A percentile compares a stretch with the other conserved stretches of the same genome.
phyloP scores from a whole-genome alignment of 2,888 invertebrate species.

The Camponotus fellah region DNA sequence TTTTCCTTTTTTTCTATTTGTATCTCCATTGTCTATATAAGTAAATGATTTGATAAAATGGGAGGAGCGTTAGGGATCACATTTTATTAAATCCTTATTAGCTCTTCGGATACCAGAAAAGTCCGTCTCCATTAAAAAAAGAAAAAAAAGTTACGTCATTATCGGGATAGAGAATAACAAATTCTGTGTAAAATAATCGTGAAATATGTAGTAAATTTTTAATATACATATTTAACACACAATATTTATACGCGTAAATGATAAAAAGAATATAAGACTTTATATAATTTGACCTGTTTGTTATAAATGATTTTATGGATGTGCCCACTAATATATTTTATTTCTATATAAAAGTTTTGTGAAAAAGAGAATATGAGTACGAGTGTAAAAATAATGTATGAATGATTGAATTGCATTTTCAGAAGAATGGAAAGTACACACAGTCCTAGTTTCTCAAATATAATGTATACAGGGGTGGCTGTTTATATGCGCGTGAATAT shows the following conservation, averaged over 20 bases:
- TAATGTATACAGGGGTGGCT: slow-evolving; percentile 67
- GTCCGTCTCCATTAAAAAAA: slow-evolving; percentile 79
- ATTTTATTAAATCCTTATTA: slow-evolving; percentile 47
- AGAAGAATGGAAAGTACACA: slow-evolving; percentile 57
- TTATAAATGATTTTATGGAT: slow-evolving; percentile 80
- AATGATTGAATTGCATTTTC: slow-evolving; percentile 64
- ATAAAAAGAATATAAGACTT: slow-evolving; percentile 79
- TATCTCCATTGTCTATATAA: slow-evolving; percentile 1
- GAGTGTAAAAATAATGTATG: slow-evolving; percentile 57
- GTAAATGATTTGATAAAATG: slow-evolving; percentile 32
- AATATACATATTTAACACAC: slow-evolving; percentile 80
- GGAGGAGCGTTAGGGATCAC: slow-evolving; percentile 3
- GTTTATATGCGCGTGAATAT: slow-evolving; percentile 58
- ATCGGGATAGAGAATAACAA: slow-evolving; percentile 81
- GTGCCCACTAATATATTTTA: slow-evolving; percentile 77
- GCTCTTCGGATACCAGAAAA: slow-evolving; percentile 64
- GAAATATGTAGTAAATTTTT: slow-evolving; percentile 84
- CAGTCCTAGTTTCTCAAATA: slow-evolving; percentile 69
- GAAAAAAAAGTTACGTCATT: slow-evolving; percentile 78
- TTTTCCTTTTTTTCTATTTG: slow-evolving; percentile 39
- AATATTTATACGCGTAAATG: slow-evolving; percentile 82
- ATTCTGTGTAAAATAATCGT: slow-evolving; percentile 85
- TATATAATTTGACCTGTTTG: slow-evolving; percentile 76
- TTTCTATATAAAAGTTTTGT: slow-evolving; percentile 62
- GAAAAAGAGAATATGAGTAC: slow-evolving; percentile 52